Base-by-base conservation (phyloP, 2,888 invertebrate genomes). In the Theretra japonica region DNA sequence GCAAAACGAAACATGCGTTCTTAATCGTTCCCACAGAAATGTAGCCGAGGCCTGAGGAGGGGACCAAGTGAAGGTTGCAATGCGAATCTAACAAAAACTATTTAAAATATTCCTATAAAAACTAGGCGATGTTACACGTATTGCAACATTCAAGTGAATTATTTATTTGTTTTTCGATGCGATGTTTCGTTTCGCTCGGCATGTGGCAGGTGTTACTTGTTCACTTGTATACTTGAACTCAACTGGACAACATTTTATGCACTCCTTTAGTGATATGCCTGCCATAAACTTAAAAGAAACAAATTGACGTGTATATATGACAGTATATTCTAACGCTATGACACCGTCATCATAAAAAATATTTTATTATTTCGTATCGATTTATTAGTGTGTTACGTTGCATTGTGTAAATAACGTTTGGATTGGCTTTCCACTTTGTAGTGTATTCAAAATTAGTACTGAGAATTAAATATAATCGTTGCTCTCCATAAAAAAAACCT, bases 21-120 rank as follows among this genome's bases (percentile, higher is more conserved):
- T 83, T 84, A 82, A 83, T 86, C 84, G 89, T 92, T 93, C 93
- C 93, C 93, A 94, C 94, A 93, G 90, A 88, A 86, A 81, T 86
- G 82, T 83, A 85, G 83, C 87, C 82, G 83, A 88, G 87, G 89
- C 83, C 87, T 82, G 83, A 88, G 87, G 83, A 88, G 87, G 89
- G 90, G 88, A 88, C 85, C 88, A 85, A 89, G 86, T 90, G 92
- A 91, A 92, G 92, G 93, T 89, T 92, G 87, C 87, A 83, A 83
- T 88, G 88, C 88, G 88, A 90, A 89, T 88, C 84, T 86, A 87
- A 89, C 87, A 91, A 93, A 92, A 91, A 91, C 85, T 81, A 76
- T 83, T 87, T 83, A 81, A 82, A 85, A 85, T 83, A 83, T 84
- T 53, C 60, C 6, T 70, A 70, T 65, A 91, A 90, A 92, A 90